Base-by-base conservation (phyloP, 2,797 vertebrate species). In the Premnoplex brunnescens region DNA sequence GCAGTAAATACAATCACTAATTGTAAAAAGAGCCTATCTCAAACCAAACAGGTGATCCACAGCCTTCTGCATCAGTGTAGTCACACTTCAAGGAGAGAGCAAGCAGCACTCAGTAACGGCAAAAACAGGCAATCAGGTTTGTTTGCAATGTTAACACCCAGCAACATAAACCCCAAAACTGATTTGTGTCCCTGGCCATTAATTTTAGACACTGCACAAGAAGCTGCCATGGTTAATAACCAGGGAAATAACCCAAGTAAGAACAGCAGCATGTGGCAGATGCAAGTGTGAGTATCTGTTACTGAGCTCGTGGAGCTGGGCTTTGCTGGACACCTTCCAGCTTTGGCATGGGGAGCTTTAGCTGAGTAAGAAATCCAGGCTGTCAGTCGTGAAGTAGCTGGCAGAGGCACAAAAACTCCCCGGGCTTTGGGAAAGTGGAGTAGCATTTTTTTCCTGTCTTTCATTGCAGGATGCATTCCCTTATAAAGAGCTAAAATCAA, bases 291-390 rank as follows among this genome's bases (percentile, higher is more conserved):
- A 3, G 5, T 62, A 87, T 96, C 91, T 93, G 54, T 87, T 64
- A 88, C 62, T 0, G 4, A 88, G 85, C 92, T 92, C 22, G 2
- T 9, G 59, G 62, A 88, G 89, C 85, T 90, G 95, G 51, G 62
- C 67, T 86, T 59, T 88, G 69, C 93, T 96, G 95, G 95, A 85
- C 27, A 2, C 3, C 18, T 73, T 96, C 94, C 89, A 95, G 23
- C 80, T 84, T 56, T 27, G 59, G 67, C 95, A 75, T 71, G 21
- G 75, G 59, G 76, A 96, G 60, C 93, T 95, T 96, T 82, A 93
- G 96, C 95, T 97, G 96, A 97, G 93, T 96, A 96, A 96, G 95
- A 94, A 95, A 93, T 96, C 91, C 92, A 60, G 82, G 75, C 91
- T 94, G 89, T 84, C 91, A 75, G 49, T 89, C n/a, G 73, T 82